Evolutionary conservation across 2,797 vertebrate genomes (phyloP).

Genomic region (Sebastes trivittatus): DNA sequence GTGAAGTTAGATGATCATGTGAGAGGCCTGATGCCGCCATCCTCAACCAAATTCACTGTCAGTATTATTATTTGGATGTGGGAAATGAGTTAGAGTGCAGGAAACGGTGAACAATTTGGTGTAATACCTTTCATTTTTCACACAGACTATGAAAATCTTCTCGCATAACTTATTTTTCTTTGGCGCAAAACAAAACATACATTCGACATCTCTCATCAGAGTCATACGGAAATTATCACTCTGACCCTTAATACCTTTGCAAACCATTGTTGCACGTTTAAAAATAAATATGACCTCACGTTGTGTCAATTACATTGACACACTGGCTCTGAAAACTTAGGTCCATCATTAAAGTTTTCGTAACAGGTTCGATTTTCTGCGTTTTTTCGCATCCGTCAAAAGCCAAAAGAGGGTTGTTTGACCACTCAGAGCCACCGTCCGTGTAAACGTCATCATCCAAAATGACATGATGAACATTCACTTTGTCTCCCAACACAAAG

Average conservation of each 20-base stretch:
- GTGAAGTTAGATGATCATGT: slow-evolving; percentile 4
- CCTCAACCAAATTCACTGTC: not conserved
- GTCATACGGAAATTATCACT: not conserved
- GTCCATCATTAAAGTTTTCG: too few species aligned
- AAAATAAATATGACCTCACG: too few species aligned
- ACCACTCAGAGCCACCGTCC: accelerated
- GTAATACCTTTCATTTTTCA: too few species aligned
- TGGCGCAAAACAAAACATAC: not conserved
- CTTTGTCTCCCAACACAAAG: too few species aligned
- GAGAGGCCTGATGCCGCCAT: not conserved
- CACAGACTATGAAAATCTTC: not conserved
- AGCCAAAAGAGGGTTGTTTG: too few species aligned
- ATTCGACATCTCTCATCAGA: not conserved
- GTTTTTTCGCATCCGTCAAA: too few species aligned
- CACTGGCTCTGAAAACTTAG: too few species aligned
- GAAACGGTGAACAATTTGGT: not conserved
- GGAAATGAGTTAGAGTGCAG: not conserved
- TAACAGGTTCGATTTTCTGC: too few species aligned
- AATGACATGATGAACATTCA: too few species aligned
- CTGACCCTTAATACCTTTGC: not conserved
- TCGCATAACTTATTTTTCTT: not conserved
- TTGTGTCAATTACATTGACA: too few species aligned
- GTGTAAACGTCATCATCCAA: too few species aligned
- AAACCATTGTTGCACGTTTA: too few species aligned
- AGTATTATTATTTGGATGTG: not conserved